Base-by-base conservation (phyloP, 2,113 vertebrate species). In the Epinephelus lanceolatus region DNA sequence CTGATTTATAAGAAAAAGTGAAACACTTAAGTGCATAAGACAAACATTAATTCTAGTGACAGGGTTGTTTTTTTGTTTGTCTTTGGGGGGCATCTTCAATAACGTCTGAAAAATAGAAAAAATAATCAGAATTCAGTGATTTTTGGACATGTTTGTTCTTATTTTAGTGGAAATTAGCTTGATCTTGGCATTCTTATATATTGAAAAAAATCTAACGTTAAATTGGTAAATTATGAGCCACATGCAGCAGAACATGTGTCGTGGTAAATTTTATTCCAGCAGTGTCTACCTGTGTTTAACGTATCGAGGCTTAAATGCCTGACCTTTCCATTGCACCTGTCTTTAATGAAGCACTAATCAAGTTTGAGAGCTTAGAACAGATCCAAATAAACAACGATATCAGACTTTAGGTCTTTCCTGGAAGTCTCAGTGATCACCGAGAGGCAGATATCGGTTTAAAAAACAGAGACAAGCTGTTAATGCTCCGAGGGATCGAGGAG, bases 311-410 rank as follows among this genome's bases (percentile, higher is more conserved):
- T 65, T 49, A 65, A 23, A 8, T 21, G 4, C 4, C 8, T 76
- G 25, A 69, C 30, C 71, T 68, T 53, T 17, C 23, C n/a, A 68
- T 60, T 12, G 42, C 17, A 25, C n/a, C 47, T 9, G 63, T 56
- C 1, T 68, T 30, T 69, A 17, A n/a, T 23, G 15, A 59, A 49
- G 51, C 2, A 6, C 51, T 73, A 19, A 66, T 77, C 23, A 59
- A 30, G 49, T 15, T 14, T 14, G 33, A 56, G 23, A 37, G 37
- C 27, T 27, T 40, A 21, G 65, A 76, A 56, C 1, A 15, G 37
- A 6, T 47, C 52, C 5, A 51, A 19, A 71, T 65, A 63, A 76
- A 71, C 40, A 71, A 55, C 57, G 5, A 42, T 53, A 53, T 40
- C 13, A 57, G 71, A 60, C 40, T 51, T 40, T 1, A 49, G 25